phyloP scores from a whole-genome alignment of 2,888 invertebrate species.

The Coelogynopora nodosa region DNA sequence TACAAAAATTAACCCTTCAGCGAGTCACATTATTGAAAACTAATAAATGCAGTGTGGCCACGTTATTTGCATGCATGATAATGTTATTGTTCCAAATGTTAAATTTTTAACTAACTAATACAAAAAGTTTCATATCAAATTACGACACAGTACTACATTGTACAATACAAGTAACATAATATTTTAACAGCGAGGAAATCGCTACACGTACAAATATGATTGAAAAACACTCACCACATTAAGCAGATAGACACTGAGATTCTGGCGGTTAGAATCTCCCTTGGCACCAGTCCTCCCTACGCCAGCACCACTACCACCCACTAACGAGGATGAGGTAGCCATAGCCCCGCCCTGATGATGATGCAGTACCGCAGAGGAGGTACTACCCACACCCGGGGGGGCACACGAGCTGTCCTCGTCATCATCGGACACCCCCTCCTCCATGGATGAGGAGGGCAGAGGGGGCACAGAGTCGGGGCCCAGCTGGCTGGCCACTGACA shows the following conservation, averaged over 20 bases:
- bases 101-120: no score
- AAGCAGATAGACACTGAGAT: neutral
- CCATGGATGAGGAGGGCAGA: neutral
- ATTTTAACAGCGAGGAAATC: no score
- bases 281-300: neutral
- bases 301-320: neutral
- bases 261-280: neutral
- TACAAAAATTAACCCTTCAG: no score
- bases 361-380: neutral
- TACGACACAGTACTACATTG: no score
- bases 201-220: neutral
- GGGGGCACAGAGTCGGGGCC: neutral
- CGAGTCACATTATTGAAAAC: no score
- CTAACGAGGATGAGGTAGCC: neutral
- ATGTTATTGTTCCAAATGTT: no score
- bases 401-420: conserved; percentile 24
- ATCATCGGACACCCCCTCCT: neutral
- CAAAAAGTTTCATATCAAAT: neutral
- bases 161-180: no score
- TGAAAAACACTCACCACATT: neutral
- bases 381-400: neutral
- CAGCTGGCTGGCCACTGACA: neutral
- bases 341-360: neutral
- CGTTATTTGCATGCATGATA: no score
- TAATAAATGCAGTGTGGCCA: no score